Conservation (phyloP, 2,797 vertebrate genomes). For the Sitta carolinensis region DNA sequence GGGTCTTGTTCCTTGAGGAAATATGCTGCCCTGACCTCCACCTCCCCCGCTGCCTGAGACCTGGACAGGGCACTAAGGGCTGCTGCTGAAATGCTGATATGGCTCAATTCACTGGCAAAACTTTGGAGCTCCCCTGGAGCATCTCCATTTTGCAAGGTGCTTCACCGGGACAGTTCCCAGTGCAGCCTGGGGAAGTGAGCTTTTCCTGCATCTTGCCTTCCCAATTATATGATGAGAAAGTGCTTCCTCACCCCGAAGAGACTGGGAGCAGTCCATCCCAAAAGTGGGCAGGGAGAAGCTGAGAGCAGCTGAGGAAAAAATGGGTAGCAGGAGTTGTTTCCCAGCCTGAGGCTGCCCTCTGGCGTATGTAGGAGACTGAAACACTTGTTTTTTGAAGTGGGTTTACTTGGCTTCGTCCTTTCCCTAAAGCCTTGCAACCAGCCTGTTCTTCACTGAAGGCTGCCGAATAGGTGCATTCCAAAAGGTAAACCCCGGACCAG, state of each 20-base stretch:
- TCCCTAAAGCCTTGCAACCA: background rate
- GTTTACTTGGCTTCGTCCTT: background rate
- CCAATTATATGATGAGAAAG: background rate
- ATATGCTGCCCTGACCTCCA: accelerated
- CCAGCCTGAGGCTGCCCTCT: slow-evolving; percentile 43
- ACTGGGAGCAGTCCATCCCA: background rate
- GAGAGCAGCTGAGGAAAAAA: background rate
- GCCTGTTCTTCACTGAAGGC: accelerated
- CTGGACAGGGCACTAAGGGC: background rate
- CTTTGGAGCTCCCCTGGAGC: background rate
- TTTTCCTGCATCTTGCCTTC: background rate
- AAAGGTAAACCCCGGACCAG: background rate
- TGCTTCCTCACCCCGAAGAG: background rate
- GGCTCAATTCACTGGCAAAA: background rate
- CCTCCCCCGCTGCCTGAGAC: background rate
- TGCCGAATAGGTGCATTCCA: background rate
- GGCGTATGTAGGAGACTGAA: background rate
- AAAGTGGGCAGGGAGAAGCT: background rate
- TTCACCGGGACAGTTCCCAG: background rate
- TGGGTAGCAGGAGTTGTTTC: background rate
- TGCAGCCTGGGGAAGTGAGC: background rate
- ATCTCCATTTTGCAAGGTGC: background rate
- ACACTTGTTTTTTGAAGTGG: background rate
- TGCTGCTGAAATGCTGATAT: background rate
- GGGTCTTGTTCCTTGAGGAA: background rate